A percentile compares a stretch with the other conserved stretches of the same genome.
These are phyloP conservation scores for Clytia hemisphaerica DNA, from an alignment of 30 jellyfish, hydroid and myxozoan species.

Conservation along the genomic window DNA sequence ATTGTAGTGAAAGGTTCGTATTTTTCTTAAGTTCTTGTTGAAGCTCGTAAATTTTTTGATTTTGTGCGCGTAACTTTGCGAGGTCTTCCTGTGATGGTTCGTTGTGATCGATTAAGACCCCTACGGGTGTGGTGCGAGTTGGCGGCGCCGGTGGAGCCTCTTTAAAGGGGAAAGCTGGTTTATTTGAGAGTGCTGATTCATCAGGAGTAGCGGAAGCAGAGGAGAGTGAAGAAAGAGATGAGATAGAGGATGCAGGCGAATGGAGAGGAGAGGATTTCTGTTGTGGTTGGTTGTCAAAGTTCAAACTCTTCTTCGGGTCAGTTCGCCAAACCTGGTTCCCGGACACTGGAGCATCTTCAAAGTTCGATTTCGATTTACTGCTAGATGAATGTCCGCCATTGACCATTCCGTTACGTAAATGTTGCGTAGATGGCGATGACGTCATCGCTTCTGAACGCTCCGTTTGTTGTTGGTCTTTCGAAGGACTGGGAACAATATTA, in stretches of 20 bases:
- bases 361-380: background rate
- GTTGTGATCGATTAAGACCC: slow-evolving; percentile 7
- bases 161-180: background rate
- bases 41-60: background rate
- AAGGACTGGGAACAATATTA: slow-evolving; percentile 9
- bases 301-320: slow-evolving; percentile 1
- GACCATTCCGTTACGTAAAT: slow-evolving; percentile 8
- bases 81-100: background rate
- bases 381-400: background rate
- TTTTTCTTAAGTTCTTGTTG: background rate
- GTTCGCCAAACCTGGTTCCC: slow-evolving; percentile 23
- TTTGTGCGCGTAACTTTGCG: slow-evolving; percentile 3
- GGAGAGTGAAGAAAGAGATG: slow-evolving; percentile 73
- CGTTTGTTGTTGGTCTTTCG: too few relatives aligned
- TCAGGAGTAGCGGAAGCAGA: slow-evolving; percentile 26
- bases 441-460: too few relatives aligned
- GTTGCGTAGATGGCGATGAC: too few relatives aligned
- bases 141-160: slow-evolving; percentile 36
- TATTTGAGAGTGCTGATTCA: slow-evolving; percentile 10
- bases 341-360: slow-evolving; percentile 26
- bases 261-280: slow-evolving; percentile 19
- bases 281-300: background rate
- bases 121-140: slow-evolving; percentile 26
- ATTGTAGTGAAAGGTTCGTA: background rate
- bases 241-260: slow-evolving; percentile 78